These are phyloP conservation scores for Strix aluco DNA, from an alignment of 2,113 vertebrate genomes.

Conservation along the genomic window DNA sequence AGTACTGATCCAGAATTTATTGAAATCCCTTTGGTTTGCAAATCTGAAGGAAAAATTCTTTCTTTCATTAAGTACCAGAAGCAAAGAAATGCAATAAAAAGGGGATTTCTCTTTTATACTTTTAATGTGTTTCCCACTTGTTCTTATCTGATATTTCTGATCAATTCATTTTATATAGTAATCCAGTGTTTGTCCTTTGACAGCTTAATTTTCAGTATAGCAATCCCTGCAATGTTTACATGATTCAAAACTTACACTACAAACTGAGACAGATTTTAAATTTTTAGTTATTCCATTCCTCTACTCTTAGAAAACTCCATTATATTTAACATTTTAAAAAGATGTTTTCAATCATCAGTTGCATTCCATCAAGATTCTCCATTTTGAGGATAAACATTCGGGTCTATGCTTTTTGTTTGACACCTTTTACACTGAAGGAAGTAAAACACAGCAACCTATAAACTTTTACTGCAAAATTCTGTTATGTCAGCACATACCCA, in stretches of 20 bases:
- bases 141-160: background rate
- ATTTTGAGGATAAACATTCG: background rate
- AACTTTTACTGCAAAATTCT: background rate
- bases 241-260: background rate
- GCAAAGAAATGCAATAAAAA: background rate
- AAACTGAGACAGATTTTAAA: background rate
- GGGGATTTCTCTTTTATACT: background rate
- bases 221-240: background rate
- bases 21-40: background rate
- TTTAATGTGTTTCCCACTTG: background rate
- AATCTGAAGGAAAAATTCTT: background rate
- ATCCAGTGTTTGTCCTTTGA: background rate
- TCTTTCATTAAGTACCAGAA: background rate
- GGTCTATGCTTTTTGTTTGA: background rate
- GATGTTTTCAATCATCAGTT: background rate
- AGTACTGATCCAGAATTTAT: background rate
- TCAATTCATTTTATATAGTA: background rate
- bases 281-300: background rate
- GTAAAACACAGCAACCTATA: background rate
- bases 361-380: background rate
- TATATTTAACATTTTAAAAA: background rate
- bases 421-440: background rate
- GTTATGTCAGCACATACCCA: background rate
- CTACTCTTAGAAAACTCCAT: background rate
- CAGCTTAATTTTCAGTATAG: background rate